Evolutionary conservation across 2,113 vertebrate genomes (phyloP).

Genomic region (Ochotona curzoniae): DNA sequence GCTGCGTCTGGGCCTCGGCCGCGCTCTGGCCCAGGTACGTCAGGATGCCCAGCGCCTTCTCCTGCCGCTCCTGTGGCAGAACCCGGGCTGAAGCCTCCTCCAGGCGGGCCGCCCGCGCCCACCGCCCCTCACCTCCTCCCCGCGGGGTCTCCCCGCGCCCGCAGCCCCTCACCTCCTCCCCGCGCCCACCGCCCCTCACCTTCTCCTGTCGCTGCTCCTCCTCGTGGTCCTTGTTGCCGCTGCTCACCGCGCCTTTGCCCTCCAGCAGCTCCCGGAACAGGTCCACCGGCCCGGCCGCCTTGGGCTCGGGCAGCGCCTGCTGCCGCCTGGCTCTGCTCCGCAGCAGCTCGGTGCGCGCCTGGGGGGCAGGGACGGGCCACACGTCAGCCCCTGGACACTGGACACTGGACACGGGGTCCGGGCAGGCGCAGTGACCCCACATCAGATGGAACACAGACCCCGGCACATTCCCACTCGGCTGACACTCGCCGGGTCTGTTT

Average conservation of each 20-base stretch:
- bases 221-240: slow-evolving; percentile 91
- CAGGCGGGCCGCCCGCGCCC: too few species aligned
- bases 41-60: slow-evolving; percentile 92
- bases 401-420: too few species aligned
- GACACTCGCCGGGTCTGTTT: too few species aligned
- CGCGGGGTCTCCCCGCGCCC: background rate
- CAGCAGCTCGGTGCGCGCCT: slow-evolving; percentile 93
- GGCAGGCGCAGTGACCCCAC: too few species aligned
- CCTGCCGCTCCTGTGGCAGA: slow-evolving; percentile 89
- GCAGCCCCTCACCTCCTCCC: accelerated
- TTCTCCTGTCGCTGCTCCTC: slow-evolving; percentile 92
- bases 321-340: slow-evolving; percentile 87
- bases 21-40: slow-evolving; percentile 92
- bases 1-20: slow-evolving; percentile 89
- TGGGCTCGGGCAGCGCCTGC: slow-evolving; percentile 37
- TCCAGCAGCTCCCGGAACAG: slow-evolving; percentile 90
- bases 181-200: slow-evolving; percentile 81
- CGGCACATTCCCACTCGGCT: too few species aligned
- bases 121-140: too few species aligned
- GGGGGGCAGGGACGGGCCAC: background rate
- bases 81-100: background rate
- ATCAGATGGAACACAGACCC: too few species aligned
- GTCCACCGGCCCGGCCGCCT: slow-evolving; percentile 85
- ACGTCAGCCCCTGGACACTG: too few species aligned
- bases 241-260: slow-evolving; percentile 84